Evolutionary conservation across 2,888 invertebrate genomes (phyloP), one percentile per base, ranked within the genome.

Genomic region (Desoria tigrina): DNA sequence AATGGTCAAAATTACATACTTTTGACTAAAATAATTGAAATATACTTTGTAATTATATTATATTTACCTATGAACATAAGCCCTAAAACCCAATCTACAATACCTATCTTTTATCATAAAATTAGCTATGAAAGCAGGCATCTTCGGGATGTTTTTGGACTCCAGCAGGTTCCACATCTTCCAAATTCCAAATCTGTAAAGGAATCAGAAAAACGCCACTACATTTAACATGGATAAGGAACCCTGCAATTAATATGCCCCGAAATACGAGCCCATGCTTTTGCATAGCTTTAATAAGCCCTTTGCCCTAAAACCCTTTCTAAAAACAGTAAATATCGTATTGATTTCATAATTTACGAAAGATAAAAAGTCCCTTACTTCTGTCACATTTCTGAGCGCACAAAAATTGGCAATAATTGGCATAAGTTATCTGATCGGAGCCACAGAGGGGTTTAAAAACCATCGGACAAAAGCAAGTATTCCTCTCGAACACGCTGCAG

Each of bases 301-400:
- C n/a, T n/a, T n/a, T n/a, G n/a, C n/a, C n/a, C n/a, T 45, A 45
- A 18, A 21, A 45, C 45, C 45, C 6, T 45, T 45, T n/a, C n/a
- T n/a, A n/a, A n/a, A n/a, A n/a, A n/a, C 21, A 45, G 45, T 11
- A 9, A 18, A 45, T 18, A 11, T 16, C 45, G n/a, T 9, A 45
- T 45, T 45, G 45, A 45, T 39, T 39, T 39, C 16, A 32, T 32
- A 4, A 32, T 32, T 32, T 32, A 11, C 4, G 11, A 32, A 11
- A 11, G 32, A 4, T 32, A 7, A 32, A 32, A 21, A 45, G 16
- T n/a, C n/a, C n/a, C 45, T 45, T 45, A 45, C 45, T 6, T 4
- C 4, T 6, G 6, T 45, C 45, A 21, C 45, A 45, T 16, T 16
- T 45, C 45, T 45, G 45, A 45, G 45, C 21, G 16, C 45, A 45